phyloP scores from a whole-genome alignment of 2,113 vertebrate species.

The Xyrauchen texanus region DNA sequence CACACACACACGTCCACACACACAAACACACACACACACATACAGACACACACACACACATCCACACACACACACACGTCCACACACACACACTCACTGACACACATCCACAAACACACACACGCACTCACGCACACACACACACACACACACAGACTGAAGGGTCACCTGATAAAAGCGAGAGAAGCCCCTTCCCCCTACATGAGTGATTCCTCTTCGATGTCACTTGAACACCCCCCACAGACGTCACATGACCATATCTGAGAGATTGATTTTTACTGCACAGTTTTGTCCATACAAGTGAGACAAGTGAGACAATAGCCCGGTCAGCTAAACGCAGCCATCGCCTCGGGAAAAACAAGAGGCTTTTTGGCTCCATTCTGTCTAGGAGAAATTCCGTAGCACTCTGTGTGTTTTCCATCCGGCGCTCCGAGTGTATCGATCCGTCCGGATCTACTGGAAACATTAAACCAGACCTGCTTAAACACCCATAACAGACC shows the following conservation, averaged over 20 bases:
- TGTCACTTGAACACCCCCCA: background rate
- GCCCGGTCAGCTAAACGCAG: slow-evolving; percentile 9
- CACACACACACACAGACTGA: background rate
- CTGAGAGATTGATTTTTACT: slow-evolving; percentile 43
- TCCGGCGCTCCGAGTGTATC: slow-evolving; percentile 53
- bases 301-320: slow-evolving; percentile 1
- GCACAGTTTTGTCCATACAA: background rate
- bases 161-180: too few species aligned
- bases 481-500: background rate
- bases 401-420: slow-evolving; percentile 49
- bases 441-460: slow-evolving; percentile 51
- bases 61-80: too few species aligned
- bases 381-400: slow-evolving; percentile 22
- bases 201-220: background rate
- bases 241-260: background rate
- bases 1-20: background rate
- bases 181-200: background rate
- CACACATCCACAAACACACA: background rate
- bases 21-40: background rate
- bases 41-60: background rate
- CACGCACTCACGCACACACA: background rate
- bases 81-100: too few species aligned
- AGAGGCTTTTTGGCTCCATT: slow-evolving; percentile 27
- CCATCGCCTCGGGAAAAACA: slow-evolving; percentile 1
- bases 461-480: background rate